Base-by-base conservation (phyloP, 2,797 vertebrate species). In the Pseudomugil gertrudae region DNA sequence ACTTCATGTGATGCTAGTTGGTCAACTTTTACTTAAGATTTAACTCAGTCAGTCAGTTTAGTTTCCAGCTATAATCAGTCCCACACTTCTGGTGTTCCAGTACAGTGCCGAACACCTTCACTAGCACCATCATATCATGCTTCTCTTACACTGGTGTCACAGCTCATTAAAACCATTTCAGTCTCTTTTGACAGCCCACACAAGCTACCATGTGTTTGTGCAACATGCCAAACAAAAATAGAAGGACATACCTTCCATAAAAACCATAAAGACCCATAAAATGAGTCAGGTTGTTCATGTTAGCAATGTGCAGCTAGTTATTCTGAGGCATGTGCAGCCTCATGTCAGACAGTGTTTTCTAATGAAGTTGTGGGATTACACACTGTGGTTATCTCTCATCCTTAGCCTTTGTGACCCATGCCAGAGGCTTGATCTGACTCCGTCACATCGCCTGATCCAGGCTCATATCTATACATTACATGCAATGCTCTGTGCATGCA, bases 151-250 rank as follows among this genome's bases (percentile, higher is more conserved):
- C 79, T 79, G 62, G 63, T 85, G 74, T 85, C 78, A 82, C 72
- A 79, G 67, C 63, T 66, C 78, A 69, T 86, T 84, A 81, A 82
- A 83, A 81, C 61, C 56, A 63, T 69, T 69, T 79, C 63, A 79
- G 83, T 69, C 72, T 55, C 52, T 43, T 84, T 75, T 74, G 68
- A 62, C 66, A 76, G 48, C 74, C 81, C 27, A 83, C 83, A 29
- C 73, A 63, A 61, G 61, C 29, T 24, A 69, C 36, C 33, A 72
- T 62, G 40, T 66, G 65, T 74, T 69, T 14, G 43, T 23, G 32
- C 66, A 36, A 58, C 32, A 7, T 17, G 50, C 29, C 9, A 0
- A 72, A 21, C 1, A 52, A 55, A 24, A 1, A n/a, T n/a, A 33
- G 0, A 43, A 8, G 21, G 30, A 36, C 36, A 19, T 33, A 2